Evolutionary conservation across 2,888 invertebrate species (phyloP).

Genomic region (Drosophila kambysellisi): DNA sequence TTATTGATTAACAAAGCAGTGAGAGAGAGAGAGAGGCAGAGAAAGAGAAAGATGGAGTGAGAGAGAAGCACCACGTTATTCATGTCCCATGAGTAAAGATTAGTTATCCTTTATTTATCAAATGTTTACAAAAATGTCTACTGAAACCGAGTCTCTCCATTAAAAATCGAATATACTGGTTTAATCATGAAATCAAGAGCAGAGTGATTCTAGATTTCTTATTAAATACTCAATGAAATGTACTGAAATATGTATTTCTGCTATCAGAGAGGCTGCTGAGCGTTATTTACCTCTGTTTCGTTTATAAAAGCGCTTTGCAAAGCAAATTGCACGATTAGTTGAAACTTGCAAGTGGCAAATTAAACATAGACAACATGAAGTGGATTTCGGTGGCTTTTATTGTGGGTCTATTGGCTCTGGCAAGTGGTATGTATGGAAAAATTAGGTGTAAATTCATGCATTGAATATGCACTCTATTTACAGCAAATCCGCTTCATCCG

Average conservation of each 20-base stretch:
- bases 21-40: not conserved
- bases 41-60: no score
- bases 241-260: no score
- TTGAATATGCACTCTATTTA: not conserved
- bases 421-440: constrained; percentile 9
- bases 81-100: no score
- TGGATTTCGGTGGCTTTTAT: constrained; percentile 13
- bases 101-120: no score
- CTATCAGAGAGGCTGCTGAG: no score
- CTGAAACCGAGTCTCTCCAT: no score
- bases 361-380: constrained; percentile 5
- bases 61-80: no score
- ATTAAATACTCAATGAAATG: not conserved
- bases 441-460: not conserved
- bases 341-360: not conserved
- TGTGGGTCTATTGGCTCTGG: constrained; percentile 14
- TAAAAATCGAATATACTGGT: no score
- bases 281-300: no score
- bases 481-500: not conserved
- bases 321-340: not conserved
- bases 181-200: no score
- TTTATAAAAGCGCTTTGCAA: not conserved
- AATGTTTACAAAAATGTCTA: no score
- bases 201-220: not conserved
- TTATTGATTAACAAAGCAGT: not conserved